phyloP scores from a whole-genome alignment of 2,113 vertebrate genomes.

The Rhynchopsitta pachyrhyncha region DNA sequence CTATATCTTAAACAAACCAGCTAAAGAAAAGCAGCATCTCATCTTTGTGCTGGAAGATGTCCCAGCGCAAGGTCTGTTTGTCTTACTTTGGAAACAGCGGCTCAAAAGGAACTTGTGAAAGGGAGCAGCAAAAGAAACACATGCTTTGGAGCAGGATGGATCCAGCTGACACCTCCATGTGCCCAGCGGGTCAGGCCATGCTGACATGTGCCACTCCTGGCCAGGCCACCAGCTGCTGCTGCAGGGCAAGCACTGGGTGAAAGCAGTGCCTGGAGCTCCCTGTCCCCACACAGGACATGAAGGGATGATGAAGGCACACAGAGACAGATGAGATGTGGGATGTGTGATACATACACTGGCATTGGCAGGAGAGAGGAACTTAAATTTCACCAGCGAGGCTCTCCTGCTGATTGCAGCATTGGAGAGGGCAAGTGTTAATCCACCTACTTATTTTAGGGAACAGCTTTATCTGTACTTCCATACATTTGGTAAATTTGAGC shows the following conservation, averaged over 20 bases:
- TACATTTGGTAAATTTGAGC: neutral
- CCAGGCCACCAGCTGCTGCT: neutral
- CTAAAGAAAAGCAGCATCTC: slow-evolving; percentile 16
- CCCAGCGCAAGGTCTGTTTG: neutral
- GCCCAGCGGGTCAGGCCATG: neutral
- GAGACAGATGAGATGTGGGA: neutral
- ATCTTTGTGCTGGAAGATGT: slow-evolving; percentile 20
- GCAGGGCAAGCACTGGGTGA: neutral
- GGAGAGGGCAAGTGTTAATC: neutral
- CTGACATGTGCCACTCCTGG: neutral
- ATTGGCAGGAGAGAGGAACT: neutral
- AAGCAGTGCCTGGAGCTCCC: neutral
- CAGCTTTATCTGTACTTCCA: neutral
- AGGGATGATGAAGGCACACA: neutral
- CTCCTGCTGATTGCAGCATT: neutral
- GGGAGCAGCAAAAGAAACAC: neutral
- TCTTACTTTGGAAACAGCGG: neutral
- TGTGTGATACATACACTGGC: neutral
- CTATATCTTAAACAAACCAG: slow-evolving; percentile 24
- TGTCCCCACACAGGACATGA: neutral
- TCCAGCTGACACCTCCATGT: neutral
- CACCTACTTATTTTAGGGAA: neutral
- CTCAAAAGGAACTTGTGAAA: neutral
- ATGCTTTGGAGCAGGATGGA: neutral
- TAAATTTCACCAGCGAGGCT: neutral